Evolutionary conservation across 2,888 invertebrate species (phyloP).

Genomic region (Chydorus sphaericus): DNA sequence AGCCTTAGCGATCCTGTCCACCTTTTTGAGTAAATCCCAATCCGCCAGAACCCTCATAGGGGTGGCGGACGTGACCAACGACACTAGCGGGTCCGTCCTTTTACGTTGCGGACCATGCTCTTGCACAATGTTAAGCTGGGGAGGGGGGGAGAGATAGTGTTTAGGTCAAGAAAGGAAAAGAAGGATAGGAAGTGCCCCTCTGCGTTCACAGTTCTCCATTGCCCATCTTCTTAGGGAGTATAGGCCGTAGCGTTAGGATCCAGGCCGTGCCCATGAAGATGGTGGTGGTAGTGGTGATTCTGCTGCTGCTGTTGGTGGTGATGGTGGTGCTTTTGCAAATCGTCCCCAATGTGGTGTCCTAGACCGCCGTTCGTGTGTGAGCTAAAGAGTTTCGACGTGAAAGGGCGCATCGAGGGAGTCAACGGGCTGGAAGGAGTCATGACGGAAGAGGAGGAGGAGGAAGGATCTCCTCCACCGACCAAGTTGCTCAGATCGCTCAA

Average conservation of each 20-base stretch:
- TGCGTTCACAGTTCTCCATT: constrained; percentile 9
- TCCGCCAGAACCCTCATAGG: too few relatives aligned
- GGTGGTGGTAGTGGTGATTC: too few relatives aligned
- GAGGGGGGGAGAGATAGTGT: not conserved
- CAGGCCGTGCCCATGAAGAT: constrained; percentile 43
- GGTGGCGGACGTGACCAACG: too few relatives aligned
- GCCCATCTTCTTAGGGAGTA: constrained; percentile 50
- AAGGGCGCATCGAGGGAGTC: constrained; percentile 29
- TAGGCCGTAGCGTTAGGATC: constrained; percentile 87
- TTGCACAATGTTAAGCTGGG: not conserved
- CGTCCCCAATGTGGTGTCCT: constrained; percentile 1
- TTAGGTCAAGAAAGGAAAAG: not conserved
- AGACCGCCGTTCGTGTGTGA: constrained; percentile 4
- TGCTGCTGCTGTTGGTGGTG: not conserved
- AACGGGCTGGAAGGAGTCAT: constrained; percentile 6
- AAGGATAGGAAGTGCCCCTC: not conserved
- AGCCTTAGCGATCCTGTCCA: too few relatives aligned
- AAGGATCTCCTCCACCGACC: not conserved
- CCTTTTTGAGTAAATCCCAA: too few relatives aligned
- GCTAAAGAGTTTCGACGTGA: constrained; percentile 44
- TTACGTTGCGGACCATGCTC: too few relatives aligned
- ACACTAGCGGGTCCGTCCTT: too few relatives aligned
- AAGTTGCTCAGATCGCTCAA: constrained; percentile 6
- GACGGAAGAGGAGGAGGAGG: not conserved
- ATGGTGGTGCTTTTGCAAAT: not conserved